Percentiles rank a stretch among this genome's conserved stretches.
Conservation (phyloP, 2,113 vertebrate genomes). For the Tachysurus fulvidraco region DNA sequence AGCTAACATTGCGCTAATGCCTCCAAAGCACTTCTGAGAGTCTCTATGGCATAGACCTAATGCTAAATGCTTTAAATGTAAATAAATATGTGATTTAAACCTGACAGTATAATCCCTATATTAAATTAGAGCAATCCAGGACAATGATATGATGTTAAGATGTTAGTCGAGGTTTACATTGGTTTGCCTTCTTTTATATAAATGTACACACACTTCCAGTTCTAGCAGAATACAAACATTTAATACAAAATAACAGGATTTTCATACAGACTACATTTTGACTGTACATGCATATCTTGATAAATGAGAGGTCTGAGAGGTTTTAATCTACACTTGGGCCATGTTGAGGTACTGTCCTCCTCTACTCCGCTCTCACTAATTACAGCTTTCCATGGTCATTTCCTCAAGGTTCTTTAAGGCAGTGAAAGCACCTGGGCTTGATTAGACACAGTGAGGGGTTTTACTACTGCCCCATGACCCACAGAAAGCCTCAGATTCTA, state of each 20-base stretch:
- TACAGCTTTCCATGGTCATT: conserved; percentile 42
- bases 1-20: not conserved
- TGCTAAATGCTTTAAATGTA: not conserved
- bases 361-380: conserved; percentile 40
- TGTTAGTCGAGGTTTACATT: not conserved
- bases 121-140: not conserved
- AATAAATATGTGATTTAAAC: not conserved
- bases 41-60: not conserved
- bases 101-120: not conserved
- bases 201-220: not conserved
- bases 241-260: not conserved
- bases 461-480: conserved; percentile 17
- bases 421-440: conserved; percentile 34
- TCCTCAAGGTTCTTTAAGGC: conserved; percentile 36
- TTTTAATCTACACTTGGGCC: not conserved
- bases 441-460: conserved; percentile 4
- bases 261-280: not conserved
- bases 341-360: not conserved
- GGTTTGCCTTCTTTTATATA: not conserved
- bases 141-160: not conserved
- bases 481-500: not conserved
- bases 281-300: not conserved
- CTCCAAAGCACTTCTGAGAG: not conserved
- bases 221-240: not conserved
- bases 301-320: not conserved